Conservation (phyloP, 1,140 invertebrate genomes). For the Aradophagus sp. region DNA sequence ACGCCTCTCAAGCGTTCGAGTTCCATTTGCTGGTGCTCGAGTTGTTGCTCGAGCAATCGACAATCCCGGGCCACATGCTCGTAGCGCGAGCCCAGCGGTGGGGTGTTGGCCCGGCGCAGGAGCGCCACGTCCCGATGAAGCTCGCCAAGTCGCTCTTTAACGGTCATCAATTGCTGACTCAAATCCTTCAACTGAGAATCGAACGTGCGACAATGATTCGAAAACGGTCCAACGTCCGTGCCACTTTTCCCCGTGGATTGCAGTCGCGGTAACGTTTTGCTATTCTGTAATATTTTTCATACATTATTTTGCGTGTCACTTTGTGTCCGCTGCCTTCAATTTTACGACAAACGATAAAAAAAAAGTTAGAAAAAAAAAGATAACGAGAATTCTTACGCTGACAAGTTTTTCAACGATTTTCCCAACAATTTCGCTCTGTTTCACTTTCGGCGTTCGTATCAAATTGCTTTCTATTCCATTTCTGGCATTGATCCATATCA, state of each 20-base stretch:
- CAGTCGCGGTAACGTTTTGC: slow-evolving; percentile 39
- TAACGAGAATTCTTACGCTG: too few species aligned
- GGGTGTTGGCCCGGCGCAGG: slow-evolving; percentile 77
- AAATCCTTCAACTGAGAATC: slow-evolving; percentile 80
- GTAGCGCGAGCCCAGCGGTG: slow-evolving; percentile 76
- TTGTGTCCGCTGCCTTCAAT: too few species aligned
- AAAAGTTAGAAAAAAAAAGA: too few species aligned
- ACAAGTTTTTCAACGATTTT: neutral
- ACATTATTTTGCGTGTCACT: neutral
- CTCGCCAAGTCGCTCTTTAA: slow-evolving; percentile 80
- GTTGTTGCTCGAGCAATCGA: slow-evolving; percentile 78
- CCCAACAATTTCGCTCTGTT: slow-evolving; percentile 11
- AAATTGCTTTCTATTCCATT: slow-evolving; percentile 34
- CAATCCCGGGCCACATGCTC: slow-evolving; percentile 79
- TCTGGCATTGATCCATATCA: slow-evolving; percentile 47
- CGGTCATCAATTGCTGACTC: slow-evolving; percentile 78
- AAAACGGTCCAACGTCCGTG: slow-evolving; percentile 78
- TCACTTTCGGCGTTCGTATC: slow-evolving; percentile 15
- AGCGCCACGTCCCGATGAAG: slow-evolving; percentile 79
- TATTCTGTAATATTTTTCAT: slow-evolving; percentile 47
- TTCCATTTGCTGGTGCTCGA: slow-evolving; percentile 80
- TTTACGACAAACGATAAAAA: neutral
- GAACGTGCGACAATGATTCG: slow-evolving; percentile 80
- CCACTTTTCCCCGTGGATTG: slow-evolving; percentile 58
- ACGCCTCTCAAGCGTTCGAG: slow-evolving; percentile 78